Evolutionary conservation across 1,140 invertebrate genomes (phyloP).

Genomic region (Atta cephalotes): DNA sequence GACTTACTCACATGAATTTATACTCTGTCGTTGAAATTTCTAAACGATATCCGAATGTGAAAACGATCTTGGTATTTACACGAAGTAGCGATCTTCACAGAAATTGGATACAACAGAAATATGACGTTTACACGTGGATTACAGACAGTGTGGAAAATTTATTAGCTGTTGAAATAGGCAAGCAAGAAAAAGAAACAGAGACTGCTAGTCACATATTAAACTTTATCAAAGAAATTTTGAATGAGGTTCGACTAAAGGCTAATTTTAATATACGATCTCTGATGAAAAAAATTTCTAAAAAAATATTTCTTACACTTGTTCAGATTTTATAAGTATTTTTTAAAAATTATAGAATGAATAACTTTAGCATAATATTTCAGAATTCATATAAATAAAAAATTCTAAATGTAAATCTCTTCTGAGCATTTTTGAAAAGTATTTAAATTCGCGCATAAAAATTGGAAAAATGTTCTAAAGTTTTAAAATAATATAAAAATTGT

Average conservation of each 20-base stretch:
- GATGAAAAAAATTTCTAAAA: too few relatives aligned
- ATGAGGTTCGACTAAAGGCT: conserved; percentile 60
- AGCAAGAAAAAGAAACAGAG: conserved; percentile 22
- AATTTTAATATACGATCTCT: background rate
- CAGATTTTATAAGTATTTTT: too few relatives aligned
- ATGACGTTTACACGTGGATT: conserved; percentile 75
- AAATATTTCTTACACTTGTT: too few relatives aligned
- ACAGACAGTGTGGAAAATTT: conserved; percentile 73
- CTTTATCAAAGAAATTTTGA: conserved; percentile 68
- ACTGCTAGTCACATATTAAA: conserved; percentile 59
- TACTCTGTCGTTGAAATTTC: conserved; percentile 75
- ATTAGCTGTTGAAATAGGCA: conserved; percentile 65
- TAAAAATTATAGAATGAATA: too few relatives aligned
- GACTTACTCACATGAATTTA: conserved; percentile 78
- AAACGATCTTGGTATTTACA: conserved; percentile 72
- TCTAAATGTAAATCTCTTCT: too few relatives aligned
- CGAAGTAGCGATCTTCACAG: conserved; percentile 73
- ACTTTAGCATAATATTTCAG: too few relatives aligned
- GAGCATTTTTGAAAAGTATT: too few relatives aligned
- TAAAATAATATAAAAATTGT: too few relatives aligned
- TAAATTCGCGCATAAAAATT: too few relatives aligned
- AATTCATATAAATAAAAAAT: too few relatives aligned
- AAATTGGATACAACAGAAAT: conserved; percentile 76
- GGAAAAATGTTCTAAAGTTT: too few relatives aligned
- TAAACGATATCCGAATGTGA: conserved; percentile 75